Percentiles rank a stretch among this genome's conserved stretches.
Conservation (phyloP, 1,140 invertebrate species). For the Pseudoatta argentina region DNA sequence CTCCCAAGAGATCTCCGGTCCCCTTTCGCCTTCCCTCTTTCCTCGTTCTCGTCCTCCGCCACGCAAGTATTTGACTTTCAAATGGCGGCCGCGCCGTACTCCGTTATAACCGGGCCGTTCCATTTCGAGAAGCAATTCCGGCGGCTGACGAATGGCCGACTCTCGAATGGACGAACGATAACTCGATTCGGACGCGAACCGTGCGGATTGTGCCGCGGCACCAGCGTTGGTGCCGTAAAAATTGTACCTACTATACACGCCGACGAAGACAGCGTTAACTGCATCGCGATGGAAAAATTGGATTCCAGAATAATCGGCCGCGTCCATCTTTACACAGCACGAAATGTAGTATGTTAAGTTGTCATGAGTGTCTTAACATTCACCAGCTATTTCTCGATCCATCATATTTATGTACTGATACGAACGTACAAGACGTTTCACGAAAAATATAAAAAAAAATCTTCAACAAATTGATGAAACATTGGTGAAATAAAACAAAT, state of each 20-base stretch:
- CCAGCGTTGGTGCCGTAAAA: conserved; percentile 22
- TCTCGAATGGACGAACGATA: conserved; percentile 70
- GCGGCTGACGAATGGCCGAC: conserved; percentile 74
- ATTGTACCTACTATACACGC: background rate
- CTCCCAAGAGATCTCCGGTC: conserved; percentile 50
- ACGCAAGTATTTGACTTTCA: conserved; percentile 81
- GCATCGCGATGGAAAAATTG: conserved; percentile 21
- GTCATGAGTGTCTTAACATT: conserved; percentile 4
- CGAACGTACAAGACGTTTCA: background rate
- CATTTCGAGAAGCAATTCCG: conserved; percentile 79
- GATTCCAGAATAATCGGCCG: conserved; percentile 37
- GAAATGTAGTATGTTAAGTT: background rate
- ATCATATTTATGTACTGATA: background rate
- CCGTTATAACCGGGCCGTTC: conserved; percentile 77
- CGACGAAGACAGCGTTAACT: conserved; percentile 29
- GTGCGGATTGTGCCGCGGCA: conserved; percentile 66
- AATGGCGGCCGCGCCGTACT: conserved; percentile 75
- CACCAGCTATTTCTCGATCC: background rate
- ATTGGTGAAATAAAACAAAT: background rate
- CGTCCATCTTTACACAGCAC: conserved; percentile 18
- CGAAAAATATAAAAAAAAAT: background rate
- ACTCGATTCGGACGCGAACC: conserved; percentile 70
- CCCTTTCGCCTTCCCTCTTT: background rate
- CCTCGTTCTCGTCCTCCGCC: conserved; percentile 45
- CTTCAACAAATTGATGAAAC: background rate